Evolutionary conservation across 2,797 vertebrate genomes (phyloP).

Genomic region (Meda fulgida): DNA sequence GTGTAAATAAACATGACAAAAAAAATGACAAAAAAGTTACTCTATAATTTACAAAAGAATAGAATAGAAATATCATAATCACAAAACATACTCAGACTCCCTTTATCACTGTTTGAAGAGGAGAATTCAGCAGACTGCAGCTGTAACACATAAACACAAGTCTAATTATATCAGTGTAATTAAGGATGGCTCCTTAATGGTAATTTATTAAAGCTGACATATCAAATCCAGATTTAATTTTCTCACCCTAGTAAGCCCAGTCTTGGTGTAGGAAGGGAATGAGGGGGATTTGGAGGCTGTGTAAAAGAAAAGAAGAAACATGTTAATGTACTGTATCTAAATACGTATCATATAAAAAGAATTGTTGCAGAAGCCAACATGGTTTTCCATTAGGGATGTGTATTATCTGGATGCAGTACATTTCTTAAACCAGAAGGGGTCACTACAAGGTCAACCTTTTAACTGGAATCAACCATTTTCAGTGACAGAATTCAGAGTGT

Average conservation of each 20-base stretch:
- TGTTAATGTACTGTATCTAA: background rate
- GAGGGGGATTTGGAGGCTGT: slow-evolving; percentile 56
- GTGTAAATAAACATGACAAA: background rate
- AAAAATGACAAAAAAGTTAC: background rate
- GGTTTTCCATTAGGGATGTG: background rate
- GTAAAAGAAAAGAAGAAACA: background rate
- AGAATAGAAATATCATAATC: background rate
- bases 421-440: background rate
- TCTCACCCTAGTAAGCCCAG: slow-evolving; percentile 54
- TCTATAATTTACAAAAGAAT: background rate
- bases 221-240: background rate
- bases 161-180: background rate
- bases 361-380: background rate
- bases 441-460: background rate
- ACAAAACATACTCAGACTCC: slow-evolving; percentile 76
- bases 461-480: background rate
- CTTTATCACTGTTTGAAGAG: slow-evolving; percentile 75
- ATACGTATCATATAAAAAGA: background rate
- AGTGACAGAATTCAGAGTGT: background rate
- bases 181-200: background rate
- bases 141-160: slow-evolving; percentile 68
- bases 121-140: slow-evolving; percentile 89
- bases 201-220: background rate
- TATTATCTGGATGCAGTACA: background rate
- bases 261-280: slow-evolving; percentile 44